Percentiles rank a stretch among this genome's conserved stretches.
Evolutionary conservation across 2,888 invertebrate genomes (phyloP).

Genomic region (Dynastes tityus): DNA sequence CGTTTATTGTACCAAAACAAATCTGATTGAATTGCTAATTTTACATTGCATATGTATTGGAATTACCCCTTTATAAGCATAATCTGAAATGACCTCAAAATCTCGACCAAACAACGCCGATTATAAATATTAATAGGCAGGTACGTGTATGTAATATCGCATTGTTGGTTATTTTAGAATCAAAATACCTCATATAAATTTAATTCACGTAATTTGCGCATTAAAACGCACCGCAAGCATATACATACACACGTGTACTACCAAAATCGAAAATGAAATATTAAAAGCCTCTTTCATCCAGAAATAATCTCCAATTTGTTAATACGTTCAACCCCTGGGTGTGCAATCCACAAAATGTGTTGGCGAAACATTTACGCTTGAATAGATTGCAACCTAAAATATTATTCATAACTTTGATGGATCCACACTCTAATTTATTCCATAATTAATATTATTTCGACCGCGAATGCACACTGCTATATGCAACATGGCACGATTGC

Average conservation of each 20-base stretch:
- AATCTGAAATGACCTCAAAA: too few species aligned
- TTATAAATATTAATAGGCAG: too few species aligned
- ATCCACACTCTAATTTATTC: background rate
- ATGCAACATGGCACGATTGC: background rate
- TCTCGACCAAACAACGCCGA: too few species aligned
- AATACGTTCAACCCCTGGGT: background rate
- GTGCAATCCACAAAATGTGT: background rate
- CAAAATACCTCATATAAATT: constrained; percentile 1
- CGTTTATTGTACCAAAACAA: too few species aligned
- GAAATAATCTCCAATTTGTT: constrained; percentile 8
- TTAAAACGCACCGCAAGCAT: background rate
- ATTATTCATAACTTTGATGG: constrained; percentile 6
- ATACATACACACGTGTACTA: background rate
- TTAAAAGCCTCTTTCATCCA: constrained; percentile 1
- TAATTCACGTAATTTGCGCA: constrained; percentile 1
- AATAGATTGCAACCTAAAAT: background rate
- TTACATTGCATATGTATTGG: too few species aligned
- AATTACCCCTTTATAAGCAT: too few species aligned
- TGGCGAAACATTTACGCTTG: background rate
- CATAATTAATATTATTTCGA: background rate
- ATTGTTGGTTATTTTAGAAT: background rate
- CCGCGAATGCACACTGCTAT: background rate
- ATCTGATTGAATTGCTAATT: too few species aligned
- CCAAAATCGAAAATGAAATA: constrained; percentile 2
- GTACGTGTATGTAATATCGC: too few species aligned